A percentile compares a stretch with the other conserved stretches of the same genome.
Conservation (phyloP, 2,113 vertebrate genomes). For the Craseonycteris thonglongyai region DNA sequence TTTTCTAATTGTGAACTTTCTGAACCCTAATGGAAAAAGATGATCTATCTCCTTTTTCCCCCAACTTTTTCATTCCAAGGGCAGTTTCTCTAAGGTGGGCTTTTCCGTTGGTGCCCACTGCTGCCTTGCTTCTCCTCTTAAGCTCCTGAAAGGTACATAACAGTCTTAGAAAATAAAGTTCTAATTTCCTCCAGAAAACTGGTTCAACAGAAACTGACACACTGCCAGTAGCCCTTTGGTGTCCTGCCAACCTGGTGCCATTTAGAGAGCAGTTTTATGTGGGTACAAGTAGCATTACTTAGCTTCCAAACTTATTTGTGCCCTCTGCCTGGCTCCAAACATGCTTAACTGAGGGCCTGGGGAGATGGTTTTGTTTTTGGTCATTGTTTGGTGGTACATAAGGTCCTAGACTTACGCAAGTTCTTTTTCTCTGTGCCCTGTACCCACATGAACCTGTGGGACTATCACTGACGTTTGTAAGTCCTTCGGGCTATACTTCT, state of each 20-base stretch:
- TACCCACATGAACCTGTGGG: not conserved
- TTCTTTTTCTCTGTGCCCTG: not conserved
- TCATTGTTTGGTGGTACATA: constrained; percentile 31
- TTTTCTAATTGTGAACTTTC: not conserved
- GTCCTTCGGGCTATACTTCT: not conserved
- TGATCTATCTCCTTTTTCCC: not conserved
- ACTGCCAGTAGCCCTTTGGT: not conserved
- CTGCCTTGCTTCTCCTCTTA: not conserved
- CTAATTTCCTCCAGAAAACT: constrained; percentile 49
- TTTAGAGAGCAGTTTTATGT: constrained; percentile 14
- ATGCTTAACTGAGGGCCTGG: not conserved
- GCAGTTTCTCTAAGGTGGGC: not conserved
- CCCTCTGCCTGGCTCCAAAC: constrained; percentile 1
- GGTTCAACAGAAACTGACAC: constrained; percentile 11
- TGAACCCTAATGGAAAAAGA: not conserved
- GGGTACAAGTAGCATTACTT: not conserved
- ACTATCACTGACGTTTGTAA: not conserved
- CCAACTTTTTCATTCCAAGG: not conserved
- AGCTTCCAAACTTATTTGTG: constrained; percentile 1
- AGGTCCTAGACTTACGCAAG: constrained; percentile 22
- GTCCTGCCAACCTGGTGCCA: not conserved
- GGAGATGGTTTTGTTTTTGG: constrained; percentile 15
- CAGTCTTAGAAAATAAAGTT: constrained; percentile 16
- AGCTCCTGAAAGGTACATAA: not conserved
- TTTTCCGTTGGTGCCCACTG: not conserved